A percentile compares a stretch with the other conserved stretches of the same genome.
phyloP scores from a whole-genome alignment of 2,888 invertebrate genomes.

The Falcaria lacertinaria region DNA sequence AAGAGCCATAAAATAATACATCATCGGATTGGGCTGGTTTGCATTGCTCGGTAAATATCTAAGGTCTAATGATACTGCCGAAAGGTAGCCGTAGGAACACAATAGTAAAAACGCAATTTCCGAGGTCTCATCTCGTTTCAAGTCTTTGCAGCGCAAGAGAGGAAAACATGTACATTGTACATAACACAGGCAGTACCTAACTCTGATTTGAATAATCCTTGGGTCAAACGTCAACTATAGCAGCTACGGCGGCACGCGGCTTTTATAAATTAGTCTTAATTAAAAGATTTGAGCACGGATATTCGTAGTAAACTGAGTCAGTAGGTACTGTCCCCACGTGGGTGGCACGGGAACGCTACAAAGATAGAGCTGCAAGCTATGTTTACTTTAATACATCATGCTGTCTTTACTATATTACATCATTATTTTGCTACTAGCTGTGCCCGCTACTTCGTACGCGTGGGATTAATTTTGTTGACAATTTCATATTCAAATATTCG shows the following conservation, averaged over 20 bases:
- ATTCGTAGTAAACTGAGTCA: conserved; percentile 33
- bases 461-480: too few relatives aligned
- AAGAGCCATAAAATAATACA: too few relatives aligned
- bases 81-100: too few relatives aligned
- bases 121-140: too few relatives aligned
- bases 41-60: too few relatives aligned
- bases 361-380: not conserved
- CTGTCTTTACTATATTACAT: not conserved
- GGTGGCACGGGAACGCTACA: not conserved
- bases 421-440: not conserved
- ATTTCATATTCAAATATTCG: too few relatives aligned
- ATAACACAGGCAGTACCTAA: conserved; percentile 13
- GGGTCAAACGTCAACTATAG: conserved; percentile 56
- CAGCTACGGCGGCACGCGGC: conserved; percentile 27
- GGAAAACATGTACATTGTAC: conserved; percentile 10
- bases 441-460: too few relatives aligned
- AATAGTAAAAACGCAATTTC: too few relatives aligned
- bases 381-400: not conserved
- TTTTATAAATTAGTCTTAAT: conserved; percentile 52
- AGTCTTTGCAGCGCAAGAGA: too few relatives aligned
- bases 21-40: too few relatives aligned
- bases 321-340: conserved; percentile 10
- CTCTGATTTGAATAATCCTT: conserved; percentile 55
- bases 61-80: too few relatives aligned
- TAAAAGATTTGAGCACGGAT: conserved; percentile 44